Conservation (phyloP, 2,888 invertebrate genomes). For the Drosophila birchii region DNA sequence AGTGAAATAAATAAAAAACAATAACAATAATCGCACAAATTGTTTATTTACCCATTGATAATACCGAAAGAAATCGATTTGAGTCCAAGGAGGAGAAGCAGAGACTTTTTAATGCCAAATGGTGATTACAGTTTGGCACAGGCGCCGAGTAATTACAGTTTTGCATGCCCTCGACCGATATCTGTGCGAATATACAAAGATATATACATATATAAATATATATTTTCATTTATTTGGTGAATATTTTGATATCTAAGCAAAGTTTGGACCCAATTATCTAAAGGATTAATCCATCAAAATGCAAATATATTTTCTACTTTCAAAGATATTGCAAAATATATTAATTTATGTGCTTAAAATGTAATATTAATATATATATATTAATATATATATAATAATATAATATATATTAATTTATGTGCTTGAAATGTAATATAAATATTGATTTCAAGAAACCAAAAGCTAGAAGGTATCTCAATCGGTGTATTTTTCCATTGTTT, state of each 20-base stretch:
- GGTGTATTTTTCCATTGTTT: no score
- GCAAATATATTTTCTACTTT: not conserved
- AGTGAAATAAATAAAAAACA: conserved; percentile 16
- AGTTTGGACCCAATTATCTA: conserved; percentile 2
- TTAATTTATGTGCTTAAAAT: no score
- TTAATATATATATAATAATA: no score
- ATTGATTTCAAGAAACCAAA: no score
- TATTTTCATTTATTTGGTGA: not conserved
- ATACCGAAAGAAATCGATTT: conserved; percentile 15
- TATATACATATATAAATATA: not conserved
- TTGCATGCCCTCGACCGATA: conserved; percentile 16
- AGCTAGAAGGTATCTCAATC: no score
- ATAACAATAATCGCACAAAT: conserved; percentile 30
- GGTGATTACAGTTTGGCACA: conserved; percentile 46
- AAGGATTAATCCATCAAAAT: conserved; percentile 1
- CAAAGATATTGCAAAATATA: not conserved
- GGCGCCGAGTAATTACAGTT: conserved; percentile 23
- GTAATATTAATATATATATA: no score
- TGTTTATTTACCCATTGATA: conserved; percentile 26
- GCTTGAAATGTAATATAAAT: no score
- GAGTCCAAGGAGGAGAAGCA: not conserved
- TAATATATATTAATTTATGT: no score
- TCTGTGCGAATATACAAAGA: not conserved
- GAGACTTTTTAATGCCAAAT: conserved; percentile 20
- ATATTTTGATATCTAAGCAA: not conserved